Evolutionary conservation across 30 jellyfish, hydroid and myxozoan genomes (phyloP).

Genomic region (Pseudorhiza aurosa): DNA sequence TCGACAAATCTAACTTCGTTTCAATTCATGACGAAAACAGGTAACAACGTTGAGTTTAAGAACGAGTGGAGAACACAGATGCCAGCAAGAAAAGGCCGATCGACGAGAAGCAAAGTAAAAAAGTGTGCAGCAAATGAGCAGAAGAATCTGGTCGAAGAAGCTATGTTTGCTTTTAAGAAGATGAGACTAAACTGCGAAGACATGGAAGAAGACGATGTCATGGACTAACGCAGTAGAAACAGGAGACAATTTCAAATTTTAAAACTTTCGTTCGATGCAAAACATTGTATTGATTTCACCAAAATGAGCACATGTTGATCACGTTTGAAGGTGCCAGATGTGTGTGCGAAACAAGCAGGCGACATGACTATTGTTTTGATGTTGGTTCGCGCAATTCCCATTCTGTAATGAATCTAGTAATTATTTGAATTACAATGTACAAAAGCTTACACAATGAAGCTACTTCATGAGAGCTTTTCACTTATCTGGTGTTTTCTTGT

Average conservation of each 20-base stretch:
- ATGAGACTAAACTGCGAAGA: slow-evolving; percentile 41
- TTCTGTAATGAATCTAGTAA: too few relatives aligned
- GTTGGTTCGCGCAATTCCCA: too few relatives aligned
- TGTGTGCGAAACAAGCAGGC: neutral
- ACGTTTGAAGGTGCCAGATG: too few relatives aligned
- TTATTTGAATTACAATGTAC: too few relatives aligned
- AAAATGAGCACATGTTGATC: neutral
- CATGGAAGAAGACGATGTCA: slow-evolving; percentile 22
- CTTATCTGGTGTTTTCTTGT: neutral
- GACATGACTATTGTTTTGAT: too few relatives aligned
- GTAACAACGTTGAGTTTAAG: neutral
- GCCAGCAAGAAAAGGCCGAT: slow-evolving; percentile 22
- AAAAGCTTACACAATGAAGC: too few relatives aligned
- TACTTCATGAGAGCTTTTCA: too few relatives aligned
- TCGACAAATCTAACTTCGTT: neutral
- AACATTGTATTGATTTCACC: neutral
- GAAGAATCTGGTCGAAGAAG: slow-evolving; percentile 44
- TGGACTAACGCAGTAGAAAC: slow-evolving; percentile 11
- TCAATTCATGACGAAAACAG: neutral
- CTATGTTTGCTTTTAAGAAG: slow-evolving; percentile 44
- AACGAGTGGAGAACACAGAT: slow-evolving; percentile 9
- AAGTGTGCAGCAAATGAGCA: slow-evolving; percentile 13
- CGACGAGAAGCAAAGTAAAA: slow-evolving; percentile 24
- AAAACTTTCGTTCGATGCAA: neutral
- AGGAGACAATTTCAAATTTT: neutral